Evolutionary conservation across 1,140 invertebrate species (phyloP).

Genomic region (Eubasilissa regina): DNA sequence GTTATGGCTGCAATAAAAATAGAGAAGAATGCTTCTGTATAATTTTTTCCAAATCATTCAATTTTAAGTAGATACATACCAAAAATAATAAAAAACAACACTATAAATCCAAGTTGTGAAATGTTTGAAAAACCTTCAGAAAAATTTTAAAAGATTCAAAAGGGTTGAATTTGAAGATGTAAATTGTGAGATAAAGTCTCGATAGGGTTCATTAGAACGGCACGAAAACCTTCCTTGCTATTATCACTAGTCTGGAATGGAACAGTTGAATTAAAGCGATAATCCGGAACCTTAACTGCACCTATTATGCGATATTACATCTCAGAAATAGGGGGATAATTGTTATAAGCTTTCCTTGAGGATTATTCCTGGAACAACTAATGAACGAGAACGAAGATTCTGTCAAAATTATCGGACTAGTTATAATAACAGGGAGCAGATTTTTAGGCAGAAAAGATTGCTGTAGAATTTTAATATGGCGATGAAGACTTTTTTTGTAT

Average conservation of each 20-base stretch:
- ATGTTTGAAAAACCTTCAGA: too few species aligned
- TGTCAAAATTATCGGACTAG: not conserved
- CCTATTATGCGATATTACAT: slow-evolving; percentile 47
- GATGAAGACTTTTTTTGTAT: too few species aligned
- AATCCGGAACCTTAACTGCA: slow-evolving; percentile 41
- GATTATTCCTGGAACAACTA: slow-evolving; percentile 48
- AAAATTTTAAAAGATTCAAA: too few species aligned
- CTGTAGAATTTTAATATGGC: too few species aligned
- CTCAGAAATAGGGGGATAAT: slow-evolving; percentile 47
- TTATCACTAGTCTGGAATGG: slow-evolving; percentile 29
- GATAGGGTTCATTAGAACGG: slow-evolving; percentile 39
- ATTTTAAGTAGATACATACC: too few species aligned
- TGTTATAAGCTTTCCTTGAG: slow-evolving; percentile 48
- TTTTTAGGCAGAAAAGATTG: too few species aligned
- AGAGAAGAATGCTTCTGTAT: too few species aligned
- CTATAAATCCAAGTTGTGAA: too few species aligned
- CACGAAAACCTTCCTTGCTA: slow-evolving; percentile 22
- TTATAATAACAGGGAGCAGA: too few species aligned
- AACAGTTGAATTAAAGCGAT: slow-evolving; percentile 42
- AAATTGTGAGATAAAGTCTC: slow-evolving; percentile 12
- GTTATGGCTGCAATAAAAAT: too few species aligned
- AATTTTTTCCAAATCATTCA: too few species aligned
- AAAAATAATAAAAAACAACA: too few species aligned
- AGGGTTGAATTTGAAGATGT: slow-evolving; percentile 33
- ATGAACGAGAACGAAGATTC: slow-evolving; percentile 52